Percentiles rank a stretch among this genome's conserved stretches.
Conservation (phyloP, 2,888 invertebrate genomes). For the Acholoe squamosa region DNA sequence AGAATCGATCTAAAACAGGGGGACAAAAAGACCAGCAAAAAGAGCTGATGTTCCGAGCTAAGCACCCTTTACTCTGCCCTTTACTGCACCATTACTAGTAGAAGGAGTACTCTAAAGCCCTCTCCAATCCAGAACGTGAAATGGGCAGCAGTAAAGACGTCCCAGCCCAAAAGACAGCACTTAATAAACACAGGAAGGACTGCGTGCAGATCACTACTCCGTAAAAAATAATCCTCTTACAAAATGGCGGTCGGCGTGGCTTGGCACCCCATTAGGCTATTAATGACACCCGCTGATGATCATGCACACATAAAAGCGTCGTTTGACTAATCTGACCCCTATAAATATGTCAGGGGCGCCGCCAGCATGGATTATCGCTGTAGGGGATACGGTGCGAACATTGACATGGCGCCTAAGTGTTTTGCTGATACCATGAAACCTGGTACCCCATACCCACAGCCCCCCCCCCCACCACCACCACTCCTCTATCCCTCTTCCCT, state of each 20-base stretch:
- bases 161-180: neutral
- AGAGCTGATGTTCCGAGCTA: neutral
- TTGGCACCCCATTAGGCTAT: conserved; percentile 59
- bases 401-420: conserved; percentile 8
- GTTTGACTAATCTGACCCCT: conserved; percentile 60
- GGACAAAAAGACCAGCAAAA: neutral
- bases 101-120: neutral
- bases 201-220: conserved; percentile 2
- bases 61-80: too few relatives aligned
- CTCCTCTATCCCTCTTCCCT: neutral
- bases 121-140: neutral
- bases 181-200: neutral
- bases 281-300: conserved; percentile 55
- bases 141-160: neutral
- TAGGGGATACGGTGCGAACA: neutral
- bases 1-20: neutral
- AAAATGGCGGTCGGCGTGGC: conserved; percentile 3
- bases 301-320: conserved; percentile 53
- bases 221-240: conserved; percentile 41
- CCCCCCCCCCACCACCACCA: too few relatives aligned
- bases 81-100: too few relatives aligned
- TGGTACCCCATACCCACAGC: neutral
- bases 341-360: conserved; percentile 48
- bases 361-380: conserved; percentile 26
- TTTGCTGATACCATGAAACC: neutral